Evolutionary conservation across 2,888 invertebrate genomes (phyloP).

Genomic region (Polietes domitor): DNA sequence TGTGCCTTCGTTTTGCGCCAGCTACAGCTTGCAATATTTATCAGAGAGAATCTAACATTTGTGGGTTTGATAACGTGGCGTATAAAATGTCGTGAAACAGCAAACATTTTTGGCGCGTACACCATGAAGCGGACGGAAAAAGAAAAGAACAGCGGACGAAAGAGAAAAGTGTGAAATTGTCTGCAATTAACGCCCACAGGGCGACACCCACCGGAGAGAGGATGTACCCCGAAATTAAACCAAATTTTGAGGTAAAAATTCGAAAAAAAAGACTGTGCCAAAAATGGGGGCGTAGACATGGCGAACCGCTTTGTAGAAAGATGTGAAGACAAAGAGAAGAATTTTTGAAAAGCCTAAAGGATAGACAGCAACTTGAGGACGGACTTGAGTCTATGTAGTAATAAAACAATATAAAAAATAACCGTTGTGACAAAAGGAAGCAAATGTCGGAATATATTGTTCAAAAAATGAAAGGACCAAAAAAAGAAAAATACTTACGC

Average conservation of each 20-base stretch:
- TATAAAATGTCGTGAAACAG: conserved; percentile 27
- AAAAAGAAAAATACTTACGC: conserved; percentile 25
- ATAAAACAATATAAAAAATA: conserved; percentile 27
- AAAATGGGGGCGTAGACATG: conserved; percentile 73
- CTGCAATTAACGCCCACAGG: conserved; percentile 70
- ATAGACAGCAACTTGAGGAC: not conserved
- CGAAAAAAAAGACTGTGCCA: not conserved
- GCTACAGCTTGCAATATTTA: conserved; percentile 16
- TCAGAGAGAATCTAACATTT: conserved; percentile 11
- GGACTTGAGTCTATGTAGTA: not conserved
- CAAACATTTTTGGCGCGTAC: conserved; percentile 38
- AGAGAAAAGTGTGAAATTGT: conserved; percentile 66
- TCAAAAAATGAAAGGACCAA: conserved; percentile 12
- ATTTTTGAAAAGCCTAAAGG: not conserved
- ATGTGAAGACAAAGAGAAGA: not conserved
- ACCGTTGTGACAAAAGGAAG: not conserved
- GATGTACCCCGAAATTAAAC: conserved; percentile 8
- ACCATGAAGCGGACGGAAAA: conserved; percentile 9
- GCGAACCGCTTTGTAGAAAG: conserved; percentile 69
- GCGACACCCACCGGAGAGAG: conserved; percentile 67
- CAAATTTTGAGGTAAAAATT: conserved; percentile 34
- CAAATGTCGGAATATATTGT: conserved; percentile 11
- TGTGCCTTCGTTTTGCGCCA: conserved; percentile 39
- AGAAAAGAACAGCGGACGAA: conserved; percentile 34
- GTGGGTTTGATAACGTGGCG: conserved; percentile 42